phyloP scores from a whole-genome alignment of 2,113 vertebrate genomes.

The Barbus barbus region DNA sequence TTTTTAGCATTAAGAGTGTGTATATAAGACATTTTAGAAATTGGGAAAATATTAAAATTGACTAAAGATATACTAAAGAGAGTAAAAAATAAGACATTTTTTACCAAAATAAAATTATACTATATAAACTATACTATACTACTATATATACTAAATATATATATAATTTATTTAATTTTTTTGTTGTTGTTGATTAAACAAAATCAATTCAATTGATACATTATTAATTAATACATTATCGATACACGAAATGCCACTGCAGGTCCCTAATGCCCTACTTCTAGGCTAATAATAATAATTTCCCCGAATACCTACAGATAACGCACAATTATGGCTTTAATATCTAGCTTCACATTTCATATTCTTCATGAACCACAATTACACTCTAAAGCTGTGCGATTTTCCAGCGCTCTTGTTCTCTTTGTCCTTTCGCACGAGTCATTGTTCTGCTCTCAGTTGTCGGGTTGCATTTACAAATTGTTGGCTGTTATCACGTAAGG shows the following conservation, averaged over 20 bases:
- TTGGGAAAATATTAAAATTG: no score
- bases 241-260: neutral
- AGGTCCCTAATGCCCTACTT: neutral
- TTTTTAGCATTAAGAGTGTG: no score
- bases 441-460: slow-evolving; percentile 29
- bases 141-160: no score
- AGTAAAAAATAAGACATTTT: no score
- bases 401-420: neutral
- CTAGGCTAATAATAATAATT: neutral
- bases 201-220: neutral
- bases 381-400: neutral
- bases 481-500: slow-evolving; percentile 22
- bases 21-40: no score
- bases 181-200: no score
- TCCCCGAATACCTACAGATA: neutral
- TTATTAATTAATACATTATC: neutral
- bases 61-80: no score
- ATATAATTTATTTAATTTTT: no score
- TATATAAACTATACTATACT: no score
- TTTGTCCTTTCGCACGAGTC: slow-evolving; percentile 22
- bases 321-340: neutral
- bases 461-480: slow-evolving; percentile 42
- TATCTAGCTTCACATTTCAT: neutral
- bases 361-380: neutral
- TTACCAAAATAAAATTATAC: no score